phyloP scores from a whole-genome alignment of 1,140 invertebrate species.

The Caerostris darwini region DNA sequence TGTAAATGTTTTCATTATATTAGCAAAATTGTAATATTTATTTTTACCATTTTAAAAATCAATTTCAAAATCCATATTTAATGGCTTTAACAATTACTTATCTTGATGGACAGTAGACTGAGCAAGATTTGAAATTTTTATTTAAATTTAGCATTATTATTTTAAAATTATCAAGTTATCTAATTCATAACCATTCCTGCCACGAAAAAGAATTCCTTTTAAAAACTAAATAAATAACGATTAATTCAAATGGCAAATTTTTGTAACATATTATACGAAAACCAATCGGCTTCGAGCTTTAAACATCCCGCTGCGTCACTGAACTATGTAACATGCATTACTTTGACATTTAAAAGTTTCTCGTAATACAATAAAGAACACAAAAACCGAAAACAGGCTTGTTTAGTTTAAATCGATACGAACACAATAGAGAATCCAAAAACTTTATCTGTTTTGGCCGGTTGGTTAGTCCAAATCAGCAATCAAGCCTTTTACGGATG shows the following conservation, averaged over 20 bases:
- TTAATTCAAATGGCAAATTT: not conserved
- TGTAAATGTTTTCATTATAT: too few species aligned
- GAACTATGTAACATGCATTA: not conserved
- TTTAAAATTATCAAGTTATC: too few species aligned
- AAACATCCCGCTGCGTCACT: not conserved
- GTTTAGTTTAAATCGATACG: not conserved
- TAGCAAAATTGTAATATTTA: too few species aligned
- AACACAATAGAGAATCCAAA: not conserved
- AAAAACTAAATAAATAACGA: too few species aligned
- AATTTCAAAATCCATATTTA: too few species aligned
- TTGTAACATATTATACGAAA: not conserved
- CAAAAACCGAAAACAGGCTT: not conserved
- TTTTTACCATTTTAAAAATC: too few species aligned
- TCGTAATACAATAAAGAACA: not conserved
- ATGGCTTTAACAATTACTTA: too few species aligned
- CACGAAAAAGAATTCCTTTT: too few species aligned
- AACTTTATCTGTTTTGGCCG: conserved; percentile 23
- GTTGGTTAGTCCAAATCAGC: conserved; percentile 20
- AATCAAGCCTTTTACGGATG: conserved; percentile 25
- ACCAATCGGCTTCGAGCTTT: not conserved
- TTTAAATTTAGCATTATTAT: too few species aligned
- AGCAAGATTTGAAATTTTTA: too few species aligned
- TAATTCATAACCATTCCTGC: too few species aligned
- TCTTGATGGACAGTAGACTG: too few species aligned
- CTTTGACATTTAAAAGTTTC: conserved; percentile 1